phyloP scores from a whole-genome alignment of 2,113 vertebrate genomes.

The Embiotoca jacksoni region DNA sequence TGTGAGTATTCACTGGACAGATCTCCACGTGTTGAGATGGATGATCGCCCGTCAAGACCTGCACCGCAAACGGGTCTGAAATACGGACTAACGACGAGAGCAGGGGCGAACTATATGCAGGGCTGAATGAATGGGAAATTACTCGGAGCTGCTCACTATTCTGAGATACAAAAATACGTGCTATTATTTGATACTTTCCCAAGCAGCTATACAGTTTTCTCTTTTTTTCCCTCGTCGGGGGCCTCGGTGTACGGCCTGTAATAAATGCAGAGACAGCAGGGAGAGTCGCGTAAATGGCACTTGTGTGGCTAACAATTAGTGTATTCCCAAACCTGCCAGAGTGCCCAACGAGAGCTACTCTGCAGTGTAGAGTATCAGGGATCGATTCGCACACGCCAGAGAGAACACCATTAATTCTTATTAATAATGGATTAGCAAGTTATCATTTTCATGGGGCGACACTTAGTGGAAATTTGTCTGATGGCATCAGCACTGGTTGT shows the following conservation, averaged over 20 bases:
- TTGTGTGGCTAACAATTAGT: slow-evolving; percentile 74
- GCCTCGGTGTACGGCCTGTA: slow-evolving; percentile 45
- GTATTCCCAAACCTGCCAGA: slow-evolving; percentile 70
- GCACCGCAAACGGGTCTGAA: slow-evolving; percentile 13
- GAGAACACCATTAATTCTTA: slow-evolving; percentile 83
- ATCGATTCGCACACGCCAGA: slow-evolving; percentile 79
- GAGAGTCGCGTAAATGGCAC: slow-evolving; percentile 70
- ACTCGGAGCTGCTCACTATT: background rate
- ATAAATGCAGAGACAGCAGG: slow-evolving; percentile 70
- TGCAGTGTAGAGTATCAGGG: slow-evolving; percentile 72
- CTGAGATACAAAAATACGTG: background rate
- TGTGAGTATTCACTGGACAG: background rate
- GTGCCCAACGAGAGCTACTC: slow-evolving; percentile 71
- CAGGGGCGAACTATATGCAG: background rate
- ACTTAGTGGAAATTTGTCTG: slow-evolving; percentile 82
- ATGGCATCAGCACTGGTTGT: slow-evolving; percentile 78
- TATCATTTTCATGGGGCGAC: slow-evolving; percentile 83
- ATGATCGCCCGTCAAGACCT: slow-evolving; percentile 38
- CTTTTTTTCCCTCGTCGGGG: slow-evolving; percentile 8
- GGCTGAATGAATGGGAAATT: background rate
- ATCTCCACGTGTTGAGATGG: slow-evolving; percentile 17
- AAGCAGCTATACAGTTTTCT: slow-evolving; percentile 12
- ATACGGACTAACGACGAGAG: slow-evolving; percentile 3
- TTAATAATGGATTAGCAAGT: slow-evolving; percentile 86
- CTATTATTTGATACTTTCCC: slow-evolving; percentile 1